phyloP scores from a whole-genome alignment of 1,140 invertebrate genomes.

The Eriosoma lanigerum region DNA sequence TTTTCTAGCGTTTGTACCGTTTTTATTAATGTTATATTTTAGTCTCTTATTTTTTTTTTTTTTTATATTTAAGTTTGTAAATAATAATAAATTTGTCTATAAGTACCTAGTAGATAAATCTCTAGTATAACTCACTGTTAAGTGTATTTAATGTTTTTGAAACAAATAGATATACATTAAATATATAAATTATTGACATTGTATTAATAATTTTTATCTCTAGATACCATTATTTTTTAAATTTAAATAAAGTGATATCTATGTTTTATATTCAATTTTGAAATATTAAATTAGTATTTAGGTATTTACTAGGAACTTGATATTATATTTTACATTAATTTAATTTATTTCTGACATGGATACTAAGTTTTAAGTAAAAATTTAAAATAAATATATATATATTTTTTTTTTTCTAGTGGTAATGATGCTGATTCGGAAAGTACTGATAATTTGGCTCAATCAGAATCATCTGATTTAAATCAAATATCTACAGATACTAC shows the following conservation, averaged over 20 bases:
- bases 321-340: no score
- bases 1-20: no score
- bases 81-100: no score
- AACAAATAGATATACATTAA: no score
- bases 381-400: background rate
- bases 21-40: no score
- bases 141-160: slow-evolving; percentile 10
- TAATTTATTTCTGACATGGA: no score
- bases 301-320: no score
- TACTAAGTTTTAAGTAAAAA: no score
- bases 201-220: background rate
- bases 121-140: background rate
- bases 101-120: background rate
- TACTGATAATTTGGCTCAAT: background rate
- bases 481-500: slow-evolving; percentile 5
- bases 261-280: background rate
- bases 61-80: no score
- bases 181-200: background rate
- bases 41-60: no score
- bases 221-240: no score
- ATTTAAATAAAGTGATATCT: background rate
- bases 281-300: no score
- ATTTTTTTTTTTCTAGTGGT: slow-evolving; percentile 20
- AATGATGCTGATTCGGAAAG: slow-evolving; percentile 6
- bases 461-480: slow-evolving; percentile 26